Base-by-base conservation (phyloP, 64 coral and sea anemone genomes). In the Porites lutea region DNA sequence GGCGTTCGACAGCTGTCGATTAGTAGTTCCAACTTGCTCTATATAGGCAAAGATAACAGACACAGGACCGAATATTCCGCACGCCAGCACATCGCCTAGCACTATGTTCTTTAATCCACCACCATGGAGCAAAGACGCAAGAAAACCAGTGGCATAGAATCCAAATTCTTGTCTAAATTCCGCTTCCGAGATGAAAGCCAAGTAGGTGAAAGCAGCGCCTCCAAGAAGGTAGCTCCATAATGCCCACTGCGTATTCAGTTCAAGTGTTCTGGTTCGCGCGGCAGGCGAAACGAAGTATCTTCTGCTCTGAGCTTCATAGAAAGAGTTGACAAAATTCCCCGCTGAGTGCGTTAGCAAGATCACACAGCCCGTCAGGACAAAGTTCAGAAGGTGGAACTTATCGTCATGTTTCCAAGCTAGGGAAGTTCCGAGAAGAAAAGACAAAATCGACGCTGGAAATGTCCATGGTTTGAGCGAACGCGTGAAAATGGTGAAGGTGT, bases 281-380 rank as follows among this genome's bases (percentile, higher is more conserved):
- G 18, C 50, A 3, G 74, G 45, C 13, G 71, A 58, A 4, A 76
- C 46, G 47, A 76, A 87, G 4, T 78, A 87, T 45, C 62, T 64
- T 48, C 91, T 46, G 8, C 46, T 87, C 53, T 63, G 73, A 37
- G 83, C 91, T 79, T 87, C 91, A 55, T 93, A 87, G 60, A 78
- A 93, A 6, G 82, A 87, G 66, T 78, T 93, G 3, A 87, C 91
- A 93, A 93, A 93, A 49, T 93, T 93, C 22, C 91, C 91, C 8
- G 91, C 91, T 72, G 82, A 61, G 82, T 93, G 91, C 13, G 82
- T 93, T 21, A 83, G 69, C 37, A 87, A 44, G 61, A 93, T 87
- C 2, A 93, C 91, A 53, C 86, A 52, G 64, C 21, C 5, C 16
- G 82, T 65, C 13, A 93, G 73, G 4, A 93, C 48, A 14, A 16